These are phyloP conservation scores for Muntiacus muntjak DNA, from an alignment of 2,113 vertebrate genomes.

Conservation along the genomic window DNA sequence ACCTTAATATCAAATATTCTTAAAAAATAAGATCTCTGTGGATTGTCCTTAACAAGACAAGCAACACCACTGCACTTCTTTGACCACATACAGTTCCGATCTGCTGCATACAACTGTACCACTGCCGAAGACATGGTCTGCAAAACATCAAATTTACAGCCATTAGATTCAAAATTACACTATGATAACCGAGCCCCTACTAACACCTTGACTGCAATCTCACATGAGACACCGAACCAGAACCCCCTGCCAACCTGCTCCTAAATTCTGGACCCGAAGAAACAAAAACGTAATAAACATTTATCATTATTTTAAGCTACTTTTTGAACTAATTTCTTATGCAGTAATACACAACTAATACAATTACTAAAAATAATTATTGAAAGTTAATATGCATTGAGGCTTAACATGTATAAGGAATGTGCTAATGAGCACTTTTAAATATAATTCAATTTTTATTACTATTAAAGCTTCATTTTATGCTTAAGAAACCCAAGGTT, in stretches of 20 bases:
- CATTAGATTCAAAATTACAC: constrained; percentile 35
- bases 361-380: not conserved
- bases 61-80: constrained; percentile 97
- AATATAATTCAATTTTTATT: not conserved
- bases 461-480: not conserved
- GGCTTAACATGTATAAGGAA: not conserved
- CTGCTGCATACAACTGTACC: constrained; percentile 92
- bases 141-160: constrained; percentile 47
- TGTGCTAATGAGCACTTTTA: not conserved
- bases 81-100: constrained; percentile 90
- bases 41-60: constrained; percentile 98
- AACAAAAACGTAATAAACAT: not conserved
- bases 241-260: not conserved
- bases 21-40: constrained; percentile 98
- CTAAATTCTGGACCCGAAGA: not conserved
- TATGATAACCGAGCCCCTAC: not conserved
- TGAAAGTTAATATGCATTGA: constrained; percentile 19
- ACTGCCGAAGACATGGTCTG: constrained; percentile 95
- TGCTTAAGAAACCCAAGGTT: not conserved
- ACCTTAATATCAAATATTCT: constrained; percentile 98
- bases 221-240: not conserved
- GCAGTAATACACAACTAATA: not conserved
- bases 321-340: constrained; percentile 20
- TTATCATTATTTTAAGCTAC: not conserved
- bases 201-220: not conserved